phyloP scores from a whole-genome alignment of 2,888 invertebrate species.

The Ophion obscuratus region DNA sequence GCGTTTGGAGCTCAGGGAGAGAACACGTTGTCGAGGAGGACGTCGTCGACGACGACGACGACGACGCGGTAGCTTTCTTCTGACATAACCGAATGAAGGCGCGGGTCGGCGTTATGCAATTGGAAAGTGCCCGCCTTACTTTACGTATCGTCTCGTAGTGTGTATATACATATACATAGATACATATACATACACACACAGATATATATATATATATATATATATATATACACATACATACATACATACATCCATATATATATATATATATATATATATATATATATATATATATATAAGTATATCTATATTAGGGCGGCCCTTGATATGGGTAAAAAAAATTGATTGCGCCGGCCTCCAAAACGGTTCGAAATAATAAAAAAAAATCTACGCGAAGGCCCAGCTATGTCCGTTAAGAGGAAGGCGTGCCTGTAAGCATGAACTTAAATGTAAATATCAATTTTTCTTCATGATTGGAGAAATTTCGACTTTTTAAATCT shows the following conservation, averaged over 20 bases:
- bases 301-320: too few relatives aligned
- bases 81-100: slow-evolving; percentile 84
- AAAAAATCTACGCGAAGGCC: too few relatives aligned
- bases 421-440: too few relatives aligned
- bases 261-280: too few relatives aligned
- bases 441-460: too few relatives aligned
- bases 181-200: slow-evolving; percentile 37
- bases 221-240: not conserved
- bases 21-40: slow-evolving; percentile 58
- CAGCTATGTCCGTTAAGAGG: too few relatives aligned
- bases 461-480: too few relatives aligned
- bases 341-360: too few relatives aligned
- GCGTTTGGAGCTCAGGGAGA: slow-evolving; percentile 35
- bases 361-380: too few relatives aligned
- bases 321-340: too few relatives aligned
- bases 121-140: slow-evolving; percentile 84
- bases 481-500: too few relatives aligned
- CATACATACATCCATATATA: not conserved
- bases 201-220: slow-evolving; percentile 20
- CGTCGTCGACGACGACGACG: slow-evolving; percentile 45
- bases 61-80: slow-evolving; percentile 82
- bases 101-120: slow-evolving; percentile 83
- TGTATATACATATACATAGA: slow-evolving; percentile 1
- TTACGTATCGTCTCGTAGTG: slow-evolving; percentile 76
- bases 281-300: too few relatives aligned